Percentiles rank a stretch among this genome's conserved stretches.
These are phyloP conservation scores for Falco rusticolus DNA, from an alignment of 2,797 vertebrate species.

Conservation along the genomic window DNA sequence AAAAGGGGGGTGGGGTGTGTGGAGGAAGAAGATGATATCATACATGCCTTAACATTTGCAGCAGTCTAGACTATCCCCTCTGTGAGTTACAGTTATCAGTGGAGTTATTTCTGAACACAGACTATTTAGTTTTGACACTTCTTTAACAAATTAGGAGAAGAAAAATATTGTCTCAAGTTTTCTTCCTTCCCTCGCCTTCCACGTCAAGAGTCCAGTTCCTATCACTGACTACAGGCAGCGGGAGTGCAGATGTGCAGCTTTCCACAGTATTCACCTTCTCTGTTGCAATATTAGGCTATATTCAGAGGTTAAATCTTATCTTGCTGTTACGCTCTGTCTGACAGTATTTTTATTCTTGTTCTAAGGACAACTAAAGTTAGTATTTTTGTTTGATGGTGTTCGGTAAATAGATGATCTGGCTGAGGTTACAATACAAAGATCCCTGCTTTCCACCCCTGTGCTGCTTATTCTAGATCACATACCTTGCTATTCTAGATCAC, in stretches of 20 bases:
- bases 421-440: background rate
- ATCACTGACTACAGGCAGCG: background rate
- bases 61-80: constrained; percentile 69
- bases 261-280: background rate
- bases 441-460: background rate
- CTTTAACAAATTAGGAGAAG: constrained; percentile 52
- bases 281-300: background rate
- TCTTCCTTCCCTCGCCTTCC: constrained; percentile 2
- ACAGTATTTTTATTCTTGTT: background rate
- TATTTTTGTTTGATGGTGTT: background rate
- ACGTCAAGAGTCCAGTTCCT: background rate
- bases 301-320: background rate
- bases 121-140: constrained; percentile 48
- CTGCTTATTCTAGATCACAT: background rate
- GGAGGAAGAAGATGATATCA: constrained; percentile 48
- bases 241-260: background rate
- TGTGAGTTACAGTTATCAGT: constrained; percentile 64
- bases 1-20: background rate
- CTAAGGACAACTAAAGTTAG: background rate
- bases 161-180: constrained; percentile 51
- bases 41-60: constrained; percentile 61
- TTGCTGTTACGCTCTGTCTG: background rate
- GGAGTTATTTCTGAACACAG: constrained; percentile 61
- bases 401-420: background rate
- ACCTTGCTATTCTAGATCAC: background rate